Base-by-base conservation (phyloP, 2,888 invertebrate genomes). In the Sericinus montela region DNA sequence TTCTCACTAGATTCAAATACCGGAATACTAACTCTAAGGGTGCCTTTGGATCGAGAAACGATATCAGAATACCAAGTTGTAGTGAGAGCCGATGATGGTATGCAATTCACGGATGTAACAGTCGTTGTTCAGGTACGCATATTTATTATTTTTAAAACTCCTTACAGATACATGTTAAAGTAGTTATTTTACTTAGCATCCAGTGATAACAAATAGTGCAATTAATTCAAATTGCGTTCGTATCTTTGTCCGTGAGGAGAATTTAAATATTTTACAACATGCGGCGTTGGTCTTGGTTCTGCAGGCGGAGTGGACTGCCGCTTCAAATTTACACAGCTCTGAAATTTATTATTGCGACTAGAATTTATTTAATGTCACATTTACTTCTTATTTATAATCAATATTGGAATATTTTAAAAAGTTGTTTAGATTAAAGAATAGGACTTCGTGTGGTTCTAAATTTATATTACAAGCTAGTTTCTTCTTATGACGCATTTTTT, bases 1-100 rank as follows among this genome's bases (percentile, higher is more conserved):
- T 97, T 97, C 78, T 80, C 90, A 16, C 77, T 97, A 62, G 94
- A 97, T 67, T 78, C 92, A 3, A 81, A 86, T 46, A 93, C 92
- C 28, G 97, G 97, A 32, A 91, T 91, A 15, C 83, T 97, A 44
- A 91, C 92, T 30, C 89, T 97, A 44, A 91, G 92, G 52, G 95
- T 95, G 65, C 92, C 95, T 0, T 85, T 97, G 64, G 97, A 97
- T 80, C 90, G 97, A 55, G 97, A 97, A 84, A 92, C 92, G 23
- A 91, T 93, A 64, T 93, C 95, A 60, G 90, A 91, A 63, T 97
- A 97, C 83, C 91, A 93, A 68, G 85, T 98, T 55, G 90, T 91
- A 50, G 92, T 98, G 47, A 92, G 96, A 66, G 98, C 97, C 53
- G 94, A 93, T 72, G 98, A 98, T 89, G 97, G 97, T 44, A 91